Evolutionary conservation across 2,797 vertebrate genomes (phyloP).

Genomic region (Myotis daubentonii): DNA sequence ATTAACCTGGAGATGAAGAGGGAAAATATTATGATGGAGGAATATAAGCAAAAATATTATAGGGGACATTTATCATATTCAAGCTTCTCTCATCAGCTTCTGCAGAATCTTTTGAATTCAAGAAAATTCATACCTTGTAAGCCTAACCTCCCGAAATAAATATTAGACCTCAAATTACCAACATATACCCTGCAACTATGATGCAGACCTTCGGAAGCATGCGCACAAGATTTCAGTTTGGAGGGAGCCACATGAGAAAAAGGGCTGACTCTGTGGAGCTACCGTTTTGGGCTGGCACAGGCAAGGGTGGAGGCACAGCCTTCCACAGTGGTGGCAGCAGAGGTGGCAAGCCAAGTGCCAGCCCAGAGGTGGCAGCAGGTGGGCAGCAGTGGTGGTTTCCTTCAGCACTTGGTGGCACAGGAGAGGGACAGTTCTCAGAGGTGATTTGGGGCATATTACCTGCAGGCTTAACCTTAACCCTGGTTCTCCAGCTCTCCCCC

Average conservation of each 20-base stretch:
- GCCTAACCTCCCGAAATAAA: background rate
- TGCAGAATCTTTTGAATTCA: background rate
- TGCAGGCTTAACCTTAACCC: background rate
- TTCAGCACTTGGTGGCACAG: background rate
- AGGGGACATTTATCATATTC: background rate
- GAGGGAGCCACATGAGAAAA: background rate
- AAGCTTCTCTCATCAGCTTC: background rate
- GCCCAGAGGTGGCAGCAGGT: background rate
- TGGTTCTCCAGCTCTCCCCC: background rate
- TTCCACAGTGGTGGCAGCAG: background rate
- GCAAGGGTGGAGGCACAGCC: background rate
- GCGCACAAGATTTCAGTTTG: background rate
- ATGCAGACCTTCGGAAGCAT: background rate
- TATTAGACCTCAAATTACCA: background rate
- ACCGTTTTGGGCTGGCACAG: background rate
- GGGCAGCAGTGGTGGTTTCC: background rate
- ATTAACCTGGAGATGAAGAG: background rate
- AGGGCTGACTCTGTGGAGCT: background rate
- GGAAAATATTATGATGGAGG: background rate
- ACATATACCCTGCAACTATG: background rate
- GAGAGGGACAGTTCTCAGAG: background rate
- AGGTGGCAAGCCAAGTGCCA: background rate
- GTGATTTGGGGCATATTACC: background rate
- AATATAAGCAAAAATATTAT: background rate
- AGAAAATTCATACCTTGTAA: background rate